These are phyloP conservation scores for Bedellia somnulentella DNA, from an alignment of 2,888 invertebrate genomes.

Conservation along the genomic window DNA sequence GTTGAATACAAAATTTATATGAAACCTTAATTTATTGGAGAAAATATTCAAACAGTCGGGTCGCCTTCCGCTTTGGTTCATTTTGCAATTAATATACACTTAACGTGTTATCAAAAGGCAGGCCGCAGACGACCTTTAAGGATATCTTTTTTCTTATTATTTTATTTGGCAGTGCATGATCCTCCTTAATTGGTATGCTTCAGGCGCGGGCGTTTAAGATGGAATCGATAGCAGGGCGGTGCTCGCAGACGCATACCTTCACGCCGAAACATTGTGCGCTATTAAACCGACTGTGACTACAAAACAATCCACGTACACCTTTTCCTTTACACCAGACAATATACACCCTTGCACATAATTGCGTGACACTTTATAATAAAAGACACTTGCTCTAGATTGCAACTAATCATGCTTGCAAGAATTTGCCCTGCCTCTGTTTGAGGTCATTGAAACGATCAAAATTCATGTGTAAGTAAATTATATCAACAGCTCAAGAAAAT, in stretches of 20 bases:
- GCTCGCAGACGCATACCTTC: constrained; percentile 38
- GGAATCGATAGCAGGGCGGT: constrained; percentile 27
- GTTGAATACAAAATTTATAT: no score
- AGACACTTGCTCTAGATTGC: no score
- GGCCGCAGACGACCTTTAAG: constrained; percentile 4
- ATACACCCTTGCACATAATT: background rate
- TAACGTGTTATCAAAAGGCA: background rate
- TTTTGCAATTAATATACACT: constrained; percentile 1
- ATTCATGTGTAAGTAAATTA: no score
- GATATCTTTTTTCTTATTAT: no score
- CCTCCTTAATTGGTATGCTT: constrained; percentile 31
- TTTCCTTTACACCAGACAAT: background rate
- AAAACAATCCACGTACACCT: no score
- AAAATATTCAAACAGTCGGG: background rate
- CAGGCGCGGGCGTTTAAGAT: constrained; percentile 31
- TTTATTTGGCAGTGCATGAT: constrained; percentile 8
- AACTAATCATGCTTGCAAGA: no score
- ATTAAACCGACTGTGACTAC: no score
- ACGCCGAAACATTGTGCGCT: constrained; percentile 14
- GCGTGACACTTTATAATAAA: no score
- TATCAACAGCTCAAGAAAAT: no score
- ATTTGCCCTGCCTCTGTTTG: no score
- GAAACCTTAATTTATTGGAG: no score
- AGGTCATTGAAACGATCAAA: no score
- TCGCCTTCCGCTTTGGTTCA: constrained; percentile 2